These are phyloP conservation scores for Pelagia noctiluca DNA, from an alignment of 30 jellyfish, hydroid and myxozoan genomes.

Conservation along the genomic window DNA sequence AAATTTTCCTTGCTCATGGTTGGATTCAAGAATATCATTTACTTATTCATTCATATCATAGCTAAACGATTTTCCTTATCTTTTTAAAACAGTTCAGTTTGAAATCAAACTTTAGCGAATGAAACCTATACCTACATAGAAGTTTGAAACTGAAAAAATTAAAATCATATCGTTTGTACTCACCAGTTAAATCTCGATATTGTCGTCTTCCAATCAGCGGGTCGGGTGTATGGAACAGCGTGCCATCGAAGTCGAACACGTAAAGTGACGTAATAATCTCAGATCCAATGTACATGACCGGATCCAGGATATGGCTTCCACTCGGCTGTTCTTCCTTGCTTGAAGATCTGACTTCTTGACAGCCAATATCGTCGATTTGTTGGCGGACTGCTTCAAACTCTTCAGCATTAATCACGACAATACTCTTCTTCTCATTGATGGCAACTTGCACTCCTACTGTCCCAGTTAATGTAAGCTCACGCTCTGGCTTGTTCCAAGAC, in stretches of 20 bases:
- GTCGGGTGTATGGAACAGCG: conserved; percentile 90
- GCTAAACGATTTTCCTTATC: too few relatives aligned
- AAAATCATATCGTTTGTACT: not conserved
- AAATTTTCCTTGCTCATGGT: too few relatives aligned
- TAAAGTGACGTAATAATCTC: conserved; percentile 53
- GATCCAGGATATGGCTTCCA: not conserved
- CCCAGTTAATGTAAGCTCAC: conserved; percentile 78
- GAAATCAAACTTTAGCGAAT: too few relatives aligned
- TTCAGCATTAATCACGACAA: conserved; percentile 45
- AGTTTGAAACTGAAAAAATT: not conserved
- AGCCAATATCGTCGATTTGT: not conserved
- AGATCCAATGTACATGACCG: conserved; percentile 53
- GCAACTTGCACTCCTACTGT: conserved; percentile 91
- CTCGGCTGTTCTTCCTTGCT: not conserved
- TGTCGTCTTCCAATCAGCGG: conserved; percentile 85
- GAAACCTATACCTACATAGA: too few relatives aligned
- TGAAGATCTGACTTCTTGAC: not conserved
- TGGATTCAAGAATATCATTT: too few relatives aligned
- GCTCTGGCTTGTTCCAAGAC: conserved; percentile 62
- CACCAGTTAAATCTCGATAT: conserved; percentile 77
- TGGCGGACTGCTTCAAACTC: conserved; percentile 10
- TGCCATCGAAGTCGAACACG: conserved; percentile 95
- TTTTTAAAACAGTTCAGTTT: too few relatives aligned
- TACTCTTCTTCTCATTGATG: conserved; percentile 58
- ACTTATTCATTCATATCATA: too few relatives aligned